These are phyloP conservation scores for Pelobates cultripes DNA, from an alignment of 2,797 vertebrate species.

Conservation along the genomic window DNA sequence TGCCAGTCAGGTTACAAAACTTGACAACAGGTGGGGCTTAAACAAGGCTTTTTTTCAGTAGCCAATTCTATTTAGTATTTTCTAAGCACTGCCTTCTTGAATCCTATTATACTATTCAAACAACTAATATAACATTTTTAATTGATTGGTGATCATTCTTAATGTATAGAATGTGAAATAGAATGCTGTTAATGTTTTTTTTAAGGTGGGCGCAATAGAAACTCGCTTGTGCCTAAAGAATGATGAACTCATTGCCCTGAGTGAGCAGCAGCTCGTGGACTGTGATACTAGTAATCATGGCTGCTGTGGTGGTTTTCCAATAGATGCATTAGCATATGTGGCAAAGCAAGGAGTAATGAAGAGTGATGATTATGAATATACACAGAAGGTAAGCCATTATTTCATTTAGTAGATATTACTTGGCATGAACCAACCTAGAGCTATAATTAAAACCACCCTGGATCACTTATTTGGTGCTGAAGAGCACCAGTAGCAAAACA, in stretches of 20 bases:
- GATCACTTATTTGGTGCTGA: too few species aligned
- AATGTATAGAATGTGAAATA: too few species aligned
- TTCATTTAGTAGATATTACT: background rate
- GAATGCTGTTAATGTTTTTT: background rate
- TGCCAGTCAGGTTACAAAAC: too few species aligned
- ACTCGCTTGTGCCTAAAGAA: constrained; percentile 18
- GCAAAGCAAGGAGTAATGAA: constrained; percentile 10
- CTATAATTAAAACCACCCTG: background rate
- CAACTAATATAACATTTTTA: too few species aligned
- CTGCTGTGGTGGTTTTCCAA: constrained; percentile 39
- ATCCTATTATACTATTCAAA: too few species aligned
- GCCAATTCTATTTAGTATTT: too few species aligned
- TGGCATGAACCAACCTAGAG: background rate
- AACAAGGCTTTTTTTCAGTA: too few species aligned
- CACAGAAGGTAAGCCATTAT: constrained; percentile 4
- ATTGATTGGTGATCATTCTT: too few species aligned
- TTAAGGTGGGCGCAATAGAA: constrained; percentile 41
- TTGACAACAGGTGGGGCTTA: too few species aligned
- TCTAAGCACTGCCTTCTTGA: too few species aligned
- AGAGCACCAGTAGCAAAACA: too few species aligned
- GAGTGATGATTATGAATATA: constrained; percentile 30
- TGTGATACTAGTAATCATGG: constrained; percentile 8
- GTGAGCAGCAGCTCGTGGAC: constrained; percentile 42
- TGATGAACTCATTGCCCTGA: constrained; percentile 8
- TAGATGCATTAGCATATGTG: background rate